Conservation (phyloP, 1,140 invertebrate genomes). For the Diorhabda sublineata region DNA sequence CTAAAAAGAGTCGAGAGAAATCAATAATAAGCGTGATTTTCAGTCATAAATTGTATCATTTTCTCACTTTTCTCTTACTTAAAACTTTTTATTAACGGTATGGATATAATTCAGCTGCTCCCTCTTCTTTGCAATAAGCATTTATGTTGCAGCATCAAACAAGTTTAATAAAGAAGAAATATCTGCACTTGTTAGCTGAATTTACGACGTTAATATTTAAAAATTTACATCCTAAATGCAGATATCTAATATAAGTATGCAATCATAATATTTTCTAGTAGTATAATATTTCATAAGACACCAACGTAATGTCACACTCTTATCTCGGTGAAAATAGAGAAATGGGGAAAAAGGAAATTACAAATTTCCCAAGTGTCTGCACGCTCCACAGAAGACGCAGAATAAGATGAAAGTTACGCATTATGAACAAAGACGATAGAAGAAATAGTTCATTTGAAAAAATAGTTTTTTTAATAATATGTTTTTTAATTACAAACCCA, state of each 20-base stretch:
- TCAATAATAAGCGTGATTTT: too few species aligned
- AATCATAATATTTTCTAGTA: conserved; percentile 12
- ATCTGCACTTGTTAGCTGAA: conserved; percentile 6
- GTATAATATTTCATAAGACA: conserved; percentile 11
- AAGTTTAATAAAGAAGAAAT: conserved; percentile 1
- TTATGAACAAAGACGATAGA: not conserved
- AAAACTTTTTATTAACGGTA: too few species aligned
- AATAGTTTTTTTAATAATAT: too few species aligned
- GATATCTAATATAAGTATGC: conserved; percentile 6
- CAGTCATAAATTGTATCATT: too few species aligned
- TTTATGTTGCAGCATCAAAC: not conserved
- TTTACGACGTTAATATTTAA: conserved; percentile 8
- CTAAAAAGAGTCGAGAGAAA: too few species aligned
- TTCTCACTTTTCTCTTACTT: too few species aligned
- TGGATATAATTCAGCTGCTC: too few species aligned
- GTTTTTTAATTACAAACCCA: too few species aligned
- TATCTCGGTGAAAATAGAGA: conserved; percentile 36
- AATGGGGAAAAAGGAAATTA: conserved; percentile 35
- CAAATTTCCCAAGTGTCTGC: conserved; percentile 39
- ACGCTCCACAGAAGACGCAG: conserved; percentile 15
- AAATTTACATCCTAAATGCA: conserved; percentile 10
- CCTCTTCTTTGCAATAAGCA: not conserved
- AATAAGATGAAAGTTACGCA: not conserved
- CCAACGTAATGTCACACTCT: conserved; percentile 32
- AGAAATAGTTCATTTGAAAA: too few species aligned